A percentile compares a stretch with the other conserved stretches of the same genome.
These are phyloP conservation scores for Sebastes itinus DNA, from an alignment of 2,797 vertebrate species.

Conservation along the genomic window DNA sequence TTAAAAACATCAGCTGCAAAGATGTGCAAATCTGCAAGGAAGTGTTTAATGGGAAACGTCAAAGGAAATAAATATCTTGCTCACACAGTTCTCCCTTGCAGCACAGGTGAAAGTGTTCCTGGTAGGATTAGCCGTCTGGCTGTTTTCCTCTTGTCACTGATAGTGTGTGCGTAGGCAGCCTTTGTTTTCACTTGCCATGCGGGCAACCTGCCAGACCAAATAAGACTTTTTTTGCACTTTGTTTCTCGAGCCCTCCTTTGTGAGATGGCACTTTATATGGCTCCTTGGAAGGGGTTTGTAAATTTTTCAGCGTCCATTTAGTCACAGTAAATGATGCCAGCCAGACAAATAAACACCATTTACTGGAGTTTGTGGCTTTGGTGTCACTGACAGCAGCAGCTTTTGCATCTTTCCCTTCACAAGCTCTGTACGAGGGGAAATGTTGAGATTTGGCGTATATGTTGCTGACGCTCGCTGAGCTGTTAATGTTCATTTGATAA, in stretches of 20 bases:
- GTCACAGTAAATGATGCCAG: slow-evolving; percentile 45
- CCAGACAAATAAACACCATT: slow-evolving; percentile 68
- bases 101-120: slow-evolving; percentile 80
- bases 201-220: slow-evolving; percentile 78
- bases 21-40: not conserved
- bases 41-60: slow-evolving; percentile 16
- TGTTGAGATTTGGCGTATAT: slow-evolving; percentile 34
- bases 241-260: slow-evolving; percentile 69
- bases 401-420: slow-evolving; percentile 20
- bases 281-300: slow-evolving; percentile 57
- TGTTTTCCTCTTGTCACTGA: slow-evolving; percentile 42
- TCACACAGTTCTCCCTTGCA: not conserved
- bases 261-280: slow-evolving; percentile 52
- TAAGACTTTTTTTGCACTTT: slow-evolving; percentile 69
- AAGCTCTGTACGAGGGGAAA: not conserved
- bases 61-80: slow-evolving; percentile 3
- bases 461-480: slow-evolving; percentile 6
- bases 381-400: slow-evolving; percentile 15
- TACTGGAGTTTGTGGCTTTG: slow-evolving; percentile 43
- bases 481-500: slow-evolving; percentile 72
- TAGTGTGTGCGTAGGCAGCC: slow-evolving; percentile 30
- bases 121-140: slow-evolving; percentile 63
- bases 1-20: slow-evolving; percentile 27
- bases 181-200: slow-evolving; percentile 69
- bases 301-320: slow-evolving; percentile 73